Evolutionary conservation across 2,888 invertebrate species (phyloP).

Genomic region (Lapara coniferarum): DNA sequence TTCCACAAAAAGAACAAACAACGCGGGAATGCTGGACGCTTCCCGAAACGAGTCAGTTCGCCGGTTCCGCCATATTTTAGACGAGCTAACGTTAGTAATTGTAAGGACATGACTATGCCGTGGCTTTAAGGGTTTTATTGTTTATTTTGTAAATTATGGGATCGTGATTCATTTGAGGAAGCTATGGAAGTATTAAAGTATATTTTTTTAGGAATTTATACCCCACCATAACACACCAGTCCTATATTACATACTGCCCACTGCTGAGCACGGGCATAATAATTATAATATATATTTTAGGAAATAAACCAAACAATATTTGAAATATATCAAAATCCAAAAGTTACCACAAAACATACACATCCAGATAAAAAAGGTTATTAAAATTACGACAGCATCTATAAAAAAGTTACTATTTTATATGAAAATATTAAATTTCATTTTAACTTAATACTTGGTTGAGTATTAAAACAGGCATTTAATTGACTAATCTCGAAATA

Average conservation of each 20-base stretch:
- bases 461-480: neutral
- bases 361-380: too few species aligned
- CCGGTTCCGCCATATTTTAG: constrained; percentile 53
- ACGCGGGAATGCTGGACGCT: constrained; percentile 53
- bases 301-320: too few species aligned
- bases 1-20: constrained; percentile 47
- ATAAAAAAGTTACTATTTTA: too few species aligned
- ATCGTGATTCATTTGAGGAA: neutral
- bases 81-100: constrained; percentile 26
- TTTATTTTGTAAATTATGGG: neutral
- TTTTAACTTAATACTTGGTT: neutral
- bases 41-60: constrained; percentile 64
- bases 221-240: too few species aligned
- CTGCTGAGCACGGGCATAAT: too few species aligned
- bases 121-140: neutral
- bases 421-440: neutral
- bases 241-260: too few species aligned
- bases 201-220: too few species aligned
- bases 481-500: neutral
- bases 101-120: constrained; percentile 1
- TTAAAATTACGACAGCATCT: too few species aligned
- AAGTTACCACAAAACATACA: too few species aligned
- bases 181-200: neutral
- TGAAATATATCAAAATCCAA: too few species aligned
- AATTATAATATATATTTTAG: too few species aligned